These are phyloP conservation scores for Cladorhizidae sp. DNA, from an alignment of 37 sponge, comb jelly and placozoan genomes.

Conservation along the genomic window DNA sequence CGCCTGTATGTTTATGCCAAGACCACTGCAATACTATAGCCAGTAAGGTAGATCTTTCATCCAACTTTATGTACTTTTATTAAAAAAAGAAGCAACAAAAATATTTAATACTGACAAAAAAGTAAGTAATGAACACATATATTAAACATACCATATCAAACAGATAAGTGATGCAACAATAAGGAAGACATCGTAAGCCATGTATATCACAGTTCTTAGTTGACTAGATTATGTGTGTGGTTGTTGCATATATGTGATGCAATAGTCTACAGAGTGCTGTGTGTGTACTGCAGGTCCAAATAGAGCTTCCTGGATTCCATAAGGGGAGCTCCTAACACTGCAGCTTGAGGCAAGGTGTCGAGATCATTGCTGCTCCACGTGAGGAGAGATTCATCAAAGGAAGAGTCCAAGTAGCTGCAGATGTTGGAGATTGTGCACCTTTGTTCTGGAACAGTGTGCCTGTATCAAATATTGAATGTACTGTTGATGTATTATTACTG, in stretches of 20 bases:
- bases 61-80: too few relatives aligned
- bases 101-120: too few relatives aligned
- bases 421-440: conserved; percentile 41
- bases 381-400: background rate
- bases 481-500: too few relatives aligned
- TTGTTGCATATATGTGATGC: background rate
- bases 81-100: too few relatives aligned
- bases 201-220: background rate
- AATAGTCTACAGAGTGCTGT: background rate
- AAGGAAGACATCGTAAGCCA: too few relatives aligned
- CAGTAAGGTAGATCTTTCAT: too few relatives aligned
- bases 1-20: too few relatives aligned
- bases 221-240: background rate
- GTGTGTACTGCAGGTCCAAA: conserved; percentile 45
- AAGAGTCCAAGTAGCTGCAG: conserved; percentile 16
- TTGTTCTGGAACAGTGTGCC: conserved; percentile 11
- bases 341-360: background rate
- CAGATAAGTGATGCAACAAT: too few relatives aligned
- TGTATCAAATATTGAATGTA: background rate
- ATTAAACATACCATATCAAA: too few relatives aligned
- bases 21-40: too few relatives aligned
- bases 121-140: too few relatives aligned
- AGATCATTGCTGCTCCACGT: conserved; percentile 23
- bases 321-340: conserved; percentile 47
- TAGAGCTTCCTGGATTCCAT: conserved; percentile 27